Evolutionary conservation across 2,113 vertebrate genomes (phyloP), one percentile per base, ranked within the genome.

Genomic region (Amphilophus citrinellus): DNA sequence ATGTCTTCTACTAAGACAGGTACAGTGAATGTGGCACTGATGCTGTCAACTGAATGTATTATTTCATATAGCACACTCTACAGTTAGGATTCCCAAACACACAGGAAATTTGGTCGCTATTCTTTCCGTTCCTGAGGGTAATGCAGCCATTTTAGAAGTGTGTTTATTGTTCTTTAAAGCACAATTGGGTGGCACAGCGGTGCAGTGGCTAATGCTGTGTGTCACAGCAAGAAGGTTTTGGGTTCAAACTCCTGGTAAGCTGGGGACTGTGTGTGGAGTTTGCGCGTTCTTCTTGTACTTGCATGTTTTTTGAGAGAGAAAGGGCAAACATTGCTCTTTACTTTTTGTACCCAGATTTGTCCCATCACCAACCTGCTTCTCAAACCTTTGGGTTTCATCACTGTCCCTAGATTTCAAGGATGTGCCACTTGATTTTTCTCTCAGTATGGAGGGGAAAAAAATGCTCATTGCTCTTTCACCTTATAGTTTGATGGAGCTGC

Each of bases 1-100:
- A 17, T 15, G 8, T 18, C 81, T 13, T 7, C 85, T 59, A 86
- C 44, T 66, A 93, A 75, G 68, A 90, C 83, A 85, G 94, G 94
- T 95, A 89, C 2, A 4, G 50, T 60, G 10, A 50, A 27, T 71
- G 20, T 57, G 17, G 7, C 7, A 3, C 13, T 59, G 17, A 56
- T 73, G n/a, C 53, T 0, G 6, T n/a, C 24, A 56, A 56, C 24
- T 73, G 17, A 53, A 53, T 53, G 66, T 20, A 32, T 53, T 53
- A 73, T 32, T 53, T 73, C 50, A 50, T 20, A 50, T 44, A 0
- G 17, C 66, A 30, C 17, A n/a, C 10, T 20, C 66, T 53, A 53
- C 66, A 73, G 20, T 53, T 32, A 73, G 24, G 47, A 73, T 53
- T 53, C 50, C 47, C 27, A 73, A 73, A 27, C 44, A 73, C 66